Base-by-base conservation (phyloP, 2,797 vertebrate species). In the Arremon aurantiirostris region DNA sequence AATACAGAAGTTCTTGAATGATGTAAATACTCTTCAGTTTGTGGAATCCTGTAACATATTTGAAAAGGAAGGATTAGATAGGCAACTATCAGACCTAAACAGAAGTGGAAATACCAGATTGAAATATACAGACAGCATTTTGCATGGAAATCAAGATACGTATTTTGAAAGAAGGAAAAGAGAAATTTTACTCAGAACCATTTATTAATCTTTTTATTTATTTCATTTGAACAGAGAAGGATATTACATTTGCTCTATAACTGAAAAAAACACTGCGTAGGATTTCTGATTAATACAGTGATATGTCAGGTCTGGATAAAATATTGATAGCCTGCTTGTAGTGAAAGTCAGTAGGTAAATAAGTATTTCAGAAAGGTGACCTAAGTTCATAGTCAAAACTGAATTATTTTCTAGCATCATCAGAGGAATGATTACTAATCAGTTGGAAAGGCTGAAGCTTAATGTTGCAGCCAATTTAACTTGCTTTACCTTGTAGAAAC, bases 41-140 rank as follows among this genome's bases (percentile, higher is more conserved):
- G 98, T 98, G 4, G 98, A 99, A 92, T 98, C 98, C 35, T 98
- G 98, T 64, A 98, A 98, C 94, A 96, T 99, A 32, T 98, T 99
- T 97, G 98, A 98, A 97, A 99, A 99, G 83, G 98, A 98, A 80
- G 98, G 98, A 71, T 97, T 99, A 94, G 98, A 98, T 68, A 98
- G 57, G 98, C 98, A 61, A 98, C 98, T 65, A 98, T 97, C 6
- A 98, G 98, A 44, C 98, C 98, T 39, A 98, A 97, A 96, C 99
- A 97, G 98, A 99, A 94, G 98, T 55, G 11, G 98, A 98, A 94
- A 98, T 99, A 97, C 95, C 97, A 23, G 98, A 44, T 5, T 81
- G 49, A 24, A 34, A 76, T 66, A 23, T 4, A 56, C 27, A 37
- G 14, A 42, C 13, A n/a, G 4, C 2, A 46, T 65, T 82, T 69